Evolutionary conservation across 1,140 invertebrate genomes (phyloP), one percentile per base, ranked within the genome.

Genomic region (Conus ventricosus): DNA sequence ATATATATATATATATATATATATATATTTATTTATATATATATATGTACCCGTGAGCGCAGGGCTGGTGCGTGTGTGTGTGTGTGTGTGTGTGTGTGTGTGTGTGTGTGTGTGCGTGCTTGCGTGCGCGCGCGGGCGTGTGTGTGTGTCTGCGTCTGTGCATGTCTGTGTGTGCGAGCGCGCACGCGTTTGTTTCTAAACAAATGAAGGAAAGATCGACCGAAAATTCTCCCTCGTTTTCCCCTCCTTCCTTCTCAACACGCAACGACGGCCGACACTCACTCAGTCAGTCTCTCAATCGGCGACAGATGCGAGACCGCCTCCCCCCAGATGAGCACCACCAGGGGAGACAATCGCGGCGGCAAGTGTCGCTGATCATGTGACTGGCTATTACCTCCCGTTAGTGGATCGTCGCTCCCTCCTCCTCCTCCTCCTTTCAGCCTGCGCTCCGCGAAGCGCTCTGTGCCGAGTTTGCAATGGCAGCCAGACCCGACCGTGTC

Each of bases 351-450:
- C 57, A 84, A 84, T 60, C 82, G 82, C 54, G 15, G 25, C 27
- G 82, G 54, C 82, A 84, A 84, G 82, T 63, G 82, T 54, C 23
- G 54, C 54, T 10, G 82, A 63, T 84, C 82, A 63, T 84, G 54
- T 67, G 54, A 84, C 82, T 25, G 7, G 17, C 39, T 81, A 81
- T 81, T 81, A 81, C 51, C 39, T 71, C 67, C 67, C 67, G 11
- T 71, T 71, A 71, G 17, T 71, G 23, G 67, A 71, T 80, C 78
- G 27, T 80, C 78, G 5, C 78, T 15, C 57, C 57, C n/a, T n/a
- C 17, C 53, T 83, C 13, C n/a, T 83, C 20, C 13, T 23, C 51
- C 55, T 39, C 39, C 39, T 3, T 3, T 39, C 39, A 39, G 39
- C 39, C 39, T 0, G 25, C 51, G 20, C 81, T 20, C 39, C 81